Conservation (phyloP, 2,888 invertebrate genomes). For the Limnephilus lunatus region DNA sequence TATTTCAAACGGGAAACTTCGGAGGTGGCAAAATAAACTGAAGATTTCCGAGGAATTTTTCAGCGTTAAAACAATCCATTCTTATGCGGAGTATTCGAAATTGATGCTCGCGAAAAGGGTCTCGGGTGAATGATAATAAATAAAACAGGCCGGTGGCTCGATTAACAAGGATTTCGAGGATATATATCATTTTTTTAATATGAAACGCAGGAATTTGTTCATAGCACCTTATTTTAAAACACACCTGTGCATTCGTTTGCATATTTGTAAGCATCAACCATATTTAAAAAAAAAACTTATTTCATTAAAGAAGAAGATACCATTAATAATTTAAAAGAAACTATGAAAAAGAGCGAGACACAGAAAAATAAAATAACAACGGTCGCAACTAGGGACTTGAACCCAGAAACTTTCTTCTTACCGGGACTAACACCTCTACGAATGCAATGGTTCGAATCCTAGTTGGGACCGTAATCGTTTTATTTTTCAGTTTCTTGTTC, state of each 20-base stretch:
- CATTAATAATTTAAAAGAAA: too few relatives aligned
- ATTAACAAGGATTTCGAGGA: background rate
- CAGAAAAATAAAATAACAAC: too few relatives aligned
- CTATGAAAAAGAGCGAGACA: too few relatives aligned
- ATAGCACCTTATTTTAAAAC: background rate
- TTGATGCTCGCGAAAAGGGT: constrained; percentile 25
- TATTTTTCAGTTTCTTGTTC: too few relatives aligned
- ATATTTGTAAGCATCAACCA: background rate
- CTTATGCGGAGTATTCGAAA: background rate
- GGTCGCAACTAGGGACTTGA: too few relatives aligned
- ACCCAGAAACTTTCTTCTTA: too few relatives aligned
- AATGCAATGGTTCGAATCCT: too few relatives aligned
- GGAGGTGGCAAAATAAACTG: constrained; percentile 46
- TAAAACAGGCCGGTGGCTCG: background rate
- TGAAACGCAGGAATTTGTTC: background rate
- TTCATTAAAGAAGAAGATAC: too few relatives aligned
- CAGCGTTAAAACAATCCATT: constrained; percentile 27
- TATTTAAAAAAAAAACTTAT: too few relatives aligned
- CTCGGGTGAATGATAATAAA: constrained; percentile 3
- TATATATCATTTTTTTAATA: background rate
- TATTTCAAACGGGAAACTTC: constrained; percentile 33
- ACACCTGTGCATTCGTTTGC: background rate
- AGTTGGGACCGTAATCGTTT: too few relatives aligned
- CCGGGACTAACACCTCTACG: too few relatives aligned
- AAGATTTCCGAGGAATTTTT: constrained; percentile 29